These are phyloP conservation scores for Neolamprologus sp. DNA, from an alignment of 2,113 vertebrate genomes.

Conservation along the genomic window DNA sequence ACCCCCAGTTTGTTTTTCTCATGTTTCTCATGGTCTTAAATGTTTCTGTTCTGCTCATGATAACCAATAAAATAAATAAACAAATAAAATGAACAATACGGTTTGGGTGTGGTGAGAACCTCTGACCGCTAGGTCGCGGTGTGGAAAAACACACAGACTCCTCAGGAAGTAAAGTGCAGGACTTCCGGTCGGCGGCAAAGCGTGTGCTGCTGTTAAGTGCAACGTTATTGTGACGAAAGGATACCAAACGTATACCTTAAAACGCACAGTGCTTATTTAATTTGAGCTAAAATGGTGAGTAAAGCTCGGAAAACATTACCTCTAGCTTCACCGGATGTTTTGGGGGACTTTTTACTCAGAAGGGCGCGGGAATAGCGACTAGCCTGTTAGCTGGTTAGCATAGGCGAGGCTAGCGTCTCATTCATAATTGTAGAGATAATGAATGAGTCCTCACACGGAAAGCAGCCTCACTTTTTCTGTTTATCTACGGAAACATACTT, in stretches of 20 bases:
- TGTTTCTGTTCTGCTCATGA: not conserved
- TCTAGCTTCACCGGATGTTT: rapidly evolving
- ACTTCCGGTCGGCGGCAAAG: constrained; percentile 66
- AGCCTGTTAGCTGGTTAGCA: not conserved
- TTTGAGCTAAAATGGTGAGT: constrained; percentile 59
- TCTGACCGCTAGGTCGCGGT: not conserved
- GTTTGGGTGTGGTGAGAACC: not conserved
- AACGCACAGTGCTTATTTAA: not conserved
- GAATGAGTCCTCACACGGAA: not conserved
- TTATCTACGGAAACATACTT: not conserved
- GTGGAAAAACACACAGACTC: not conserved
- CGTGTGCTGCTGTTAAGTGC: constrained; percentile 20
- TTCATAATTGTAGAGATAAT: not conserved
- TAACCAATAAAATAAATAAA: not conserved
- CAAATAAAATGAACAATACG: not conserved
- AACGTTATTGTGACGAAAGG: constrained; percentile 44
- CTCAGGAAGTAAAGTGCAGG: not conserved
- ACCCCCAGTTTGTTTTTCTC: not conserved
- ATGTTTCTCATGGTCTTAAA: not conserved
- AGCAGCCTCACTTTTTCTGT: not conserved
- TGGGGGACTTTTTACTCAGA: rapidly evolving
- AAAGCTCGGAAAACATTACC: rapidly evolving
- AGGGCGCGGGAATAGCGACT: not conserved
- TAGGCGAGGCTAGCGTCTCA: constrained; percentile 29
- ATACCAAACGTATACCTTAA: not conserved